phyloP scores from a whole-genome alignment of 2,797 vertebrate genomes.

The Sebastes ruberrimus region DNA sequence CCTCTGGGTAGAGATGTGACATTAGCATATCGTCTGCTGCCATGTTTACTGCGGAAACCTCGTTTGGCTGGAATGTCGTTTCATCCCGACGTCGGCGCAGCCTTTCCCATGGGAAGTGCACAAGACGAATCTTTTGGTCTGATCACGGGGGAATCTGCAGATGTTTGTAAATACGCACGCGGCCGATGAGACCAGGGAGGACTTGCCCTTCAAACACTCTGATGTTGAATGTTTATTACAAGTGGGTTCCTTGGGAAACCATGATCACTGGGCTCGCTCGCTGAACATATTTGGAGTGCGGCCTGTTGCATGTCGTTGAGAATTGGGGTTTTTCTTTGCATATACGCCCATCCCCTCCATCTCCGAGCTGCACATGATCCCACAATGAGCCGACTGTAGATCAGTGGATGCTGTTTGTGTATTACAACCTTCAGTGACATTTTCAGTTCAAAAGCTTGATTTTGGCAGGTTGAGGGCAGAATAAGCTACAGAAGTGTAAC shows the following conservation, averaged over 20 bases:
- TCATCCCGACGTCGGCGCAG: slow-evolving; percentile 28
- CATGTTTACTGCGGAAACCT: slow-evolving; percentile 29
- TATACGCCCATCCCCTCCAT: slow-evolving; percentile 17
- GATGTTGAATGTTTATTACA: slow-evolving; percentile 65
- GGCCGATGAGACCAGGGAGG: slow-evolving; percentile 41
- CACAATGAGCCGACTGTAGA: slow-evolving; percentile 25
- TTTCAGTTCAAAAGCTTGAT: slow-evolving; percentile 10
- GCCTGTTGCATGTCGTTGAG: slow-evolving; percentile 33
- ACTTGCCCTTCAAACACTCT: slow-evolving; percentile 59
- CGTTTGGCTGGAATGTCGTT: slow-evolving; percentile 45
- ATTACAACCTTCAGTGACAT: neutral
- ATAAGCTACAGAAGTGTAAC: neutral
- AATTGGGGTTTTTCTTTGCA: slow-evolving; percentile 19
- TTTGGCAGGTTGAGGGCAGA: neutral
- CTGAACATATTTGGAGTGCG: slow-evolving; percentile 42
- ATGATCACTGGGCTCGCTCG: slow-evolving; percentile 51
- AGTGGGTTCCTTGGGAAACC: slow-evolving; percentile 68
- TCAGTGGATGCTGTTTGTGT: slow-evolving; percentile 13
- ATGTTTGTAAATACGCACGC: slow-evolving; percentile 69
- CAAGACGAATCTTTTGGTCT: slow-evolving; percentile 48
- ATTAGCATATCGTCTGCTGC: slow-evolving; percentile 24
- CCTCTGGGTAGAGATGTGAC: slow-evolving; percentile 18
- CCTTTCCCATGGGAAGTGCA: slow-evolving; percentile 66
- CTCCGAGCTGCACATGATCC: neutral
- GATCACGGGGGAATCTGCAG: slow-evolving; percentile 59